Percentiles rank a stretch among this genome's conserved stretches.
These are phyloP conservation scores for Noctua comes DNA, from an alignment of 2,888 invertebrate genomes.

Conservation along the genomic window DNA sequence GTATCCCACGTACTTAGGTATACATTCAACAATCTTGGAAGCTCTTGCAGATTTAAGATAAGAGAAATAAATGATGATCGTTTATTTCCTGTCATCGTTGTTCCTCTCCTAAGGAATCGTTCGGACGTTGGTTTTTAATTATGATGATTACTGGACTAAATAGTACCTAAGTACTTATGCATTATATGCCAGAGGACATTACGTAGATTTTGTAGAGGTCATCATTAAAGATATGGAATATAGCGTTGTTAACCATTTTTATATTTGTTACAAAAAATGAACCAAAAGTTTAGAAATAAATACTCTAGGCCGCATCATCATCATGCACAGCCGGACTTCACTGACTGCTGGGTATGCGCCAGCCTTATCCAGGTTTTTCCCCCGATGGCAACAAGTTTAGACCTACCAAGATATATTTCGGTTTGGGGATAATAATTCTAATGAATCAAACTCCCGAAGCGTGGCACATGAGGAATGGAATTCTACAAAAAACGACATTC, in stretches of 20 bases:
- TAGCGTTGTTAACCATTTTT: neutral
- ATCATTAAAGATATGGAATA: neutral
- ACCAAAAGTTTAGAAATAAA: neutral
- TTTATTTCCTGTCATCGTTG: slow-evolving; percentile 7
- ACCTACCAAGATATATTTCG: neutral
- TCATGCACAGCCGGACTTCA: neutral
- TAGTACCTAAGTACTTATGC: too few relatives aligned
- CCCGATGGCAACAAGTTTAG: too few relatives aligned
- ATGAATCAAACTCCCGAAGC: neutral
- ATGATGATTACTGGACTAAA: neutral
- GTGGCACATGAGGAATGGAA: neutral
- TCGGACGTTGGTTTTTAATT: neutral
- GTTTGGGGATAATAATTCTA: neutral
- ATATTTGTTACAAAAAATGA: neutral
- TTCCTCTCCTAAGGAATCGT: slow-evolving; percentile 1
- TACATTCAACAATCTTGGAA: slow-evolving; percentile 5
- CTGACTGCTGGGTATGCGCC: too few relatives aligned
- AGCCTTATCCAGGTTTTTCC: neutral
- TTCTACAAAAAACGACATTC: neutral
- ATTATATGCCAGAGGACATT: neutral
- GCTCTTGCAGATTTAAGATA: slow-evolving; percentile 23
- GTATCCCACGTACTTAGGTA: neutral
- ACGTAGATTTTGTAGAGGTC: neutral
- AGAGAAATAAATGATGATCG: slow-evolving; percentile 6
- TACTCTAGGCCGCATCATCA: neutral